A percentile compares a stretch with the other conserved stretches of the same genome.
phyloP scores from a whole-genome alignment of 2,797 vertebrate genomes.

The Aphelocoma californica region DNA sequence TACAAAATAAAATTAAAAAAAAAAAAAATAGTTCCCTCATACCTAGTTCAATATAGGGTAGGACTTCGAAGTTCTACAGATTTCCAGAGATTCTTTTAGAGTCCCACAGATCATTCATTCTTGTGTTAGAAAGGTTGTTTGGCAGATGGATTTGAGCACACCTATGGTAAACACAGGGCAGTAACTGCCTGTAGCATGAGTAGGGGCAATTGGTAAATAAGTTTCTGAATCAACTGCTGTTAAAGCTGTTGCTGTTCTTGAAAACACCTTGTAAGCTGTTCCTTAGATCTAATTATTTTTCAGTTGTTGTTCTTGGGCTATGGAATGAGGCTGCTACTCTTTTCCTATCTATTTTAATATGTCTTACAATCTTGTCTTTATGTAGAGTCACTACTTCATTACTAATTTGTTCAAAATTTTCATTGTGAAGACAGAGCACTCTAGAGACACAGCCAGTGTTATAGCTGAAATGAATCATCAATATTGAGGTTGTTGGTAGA shows the following conservation, averaged over 20 bases:
- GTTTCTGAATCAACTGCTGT: background rate
- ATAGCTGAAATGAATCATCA: background rate
- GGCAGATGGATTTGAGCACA: background rate
- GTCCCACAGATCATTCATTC: background rate
- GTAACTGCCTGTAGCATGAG: background rate
- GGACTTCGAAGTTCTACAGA: background rate
- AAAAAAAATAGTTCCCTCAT: background rate
- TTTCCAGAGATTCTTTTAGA: background rate
- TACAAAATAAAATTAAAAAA: background rate
- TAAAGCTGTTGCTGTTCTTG: background rate
- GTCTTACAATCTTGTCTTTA: background rate
- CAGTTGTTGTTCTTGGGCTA: background rate
- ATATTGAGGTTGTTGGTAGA: background rate
- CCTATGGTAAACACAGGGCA: background rate
- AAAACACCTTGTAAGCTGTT: background rate
- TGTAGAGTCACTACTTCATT: background rate
- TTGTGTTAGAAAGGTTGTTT: background rate
- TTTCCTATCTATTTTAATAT: background rate
- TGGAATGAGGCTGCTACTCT: background rate
- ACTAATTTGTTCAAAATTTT: background rate
- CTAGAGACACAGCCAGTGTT: background rate
- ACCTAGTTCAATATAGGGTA: background rate
- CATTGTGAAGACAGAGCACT: background rate
- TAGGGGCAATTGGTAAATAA: background rate
- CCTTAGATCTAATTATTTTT: background rate